Conservation (phyloP, 2,113 vertebrate genomes). For the Pungitius pungitius region DNA sequence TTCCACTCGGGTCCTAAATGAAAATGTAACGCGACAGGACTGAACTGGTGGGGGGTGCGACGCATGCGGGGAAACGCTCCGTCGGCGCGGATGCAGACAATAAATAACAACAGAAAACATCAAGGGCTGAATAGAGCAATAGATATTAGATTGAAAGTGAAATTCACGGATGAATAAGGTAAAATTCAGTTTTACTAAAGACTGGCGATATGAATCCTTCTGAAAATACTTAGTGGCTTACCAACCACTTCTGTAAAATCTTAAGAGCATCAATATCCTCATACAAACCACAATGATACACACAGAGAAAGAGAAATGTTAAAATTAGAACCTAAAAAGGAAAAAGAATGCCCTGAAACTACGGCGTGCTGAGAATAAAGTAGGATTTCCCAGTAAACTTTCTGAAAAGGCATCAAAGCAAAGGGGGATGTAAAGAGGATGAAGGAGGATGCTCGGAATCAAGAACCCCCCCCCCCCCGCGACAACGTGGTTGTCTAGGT, state of each 20-base stretch:
- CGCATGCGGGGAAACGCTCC: neutral
- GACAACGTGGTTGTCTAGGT: neutral
- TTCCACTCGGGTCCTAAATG: slow-evolving; percentile 26
- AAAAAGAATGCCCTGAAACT: slow-evolving; percentile 22
- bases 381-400: slow-evolving; percentile 37
- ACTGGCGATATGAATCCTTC: slow-evolving; percentile 15
- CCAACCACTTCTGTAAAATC: slow-evolving; percentile 21
- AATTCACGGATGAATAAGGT: neutral
- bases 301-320: slow-evolving; percentile 22
- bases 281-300: slow-evolving; percentile 32
- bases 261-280: slow-evolving; percentile 29
- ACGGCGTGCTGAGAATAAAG: slow-evolving; percentile 19
- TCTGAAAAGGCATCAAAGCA: slow-evolving; percentile 23
- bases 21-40: slow-evolving; percentile 27
- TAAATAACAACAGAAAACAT: neutral
- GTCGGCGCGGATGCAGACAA: neutral
- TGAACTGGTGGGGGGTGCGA: neutral
- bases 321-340: slow-evolving; percentile 28
- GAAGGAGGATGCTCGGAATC: neutral
- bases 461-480: slow-evolving; percentile 2
- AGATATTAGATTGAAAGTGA: neutral
- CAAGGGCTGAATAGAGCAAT: neutral
- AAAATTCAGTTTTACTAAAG: neutral
- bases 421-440: neutral
- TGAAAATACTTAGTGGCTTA: slow-evolving; percentile 1